These are phyloP conservation scores for Symphodus melops DNA, from an alignment of 2,113 vertebrate species.

Conservation along the genomic window DNA sequence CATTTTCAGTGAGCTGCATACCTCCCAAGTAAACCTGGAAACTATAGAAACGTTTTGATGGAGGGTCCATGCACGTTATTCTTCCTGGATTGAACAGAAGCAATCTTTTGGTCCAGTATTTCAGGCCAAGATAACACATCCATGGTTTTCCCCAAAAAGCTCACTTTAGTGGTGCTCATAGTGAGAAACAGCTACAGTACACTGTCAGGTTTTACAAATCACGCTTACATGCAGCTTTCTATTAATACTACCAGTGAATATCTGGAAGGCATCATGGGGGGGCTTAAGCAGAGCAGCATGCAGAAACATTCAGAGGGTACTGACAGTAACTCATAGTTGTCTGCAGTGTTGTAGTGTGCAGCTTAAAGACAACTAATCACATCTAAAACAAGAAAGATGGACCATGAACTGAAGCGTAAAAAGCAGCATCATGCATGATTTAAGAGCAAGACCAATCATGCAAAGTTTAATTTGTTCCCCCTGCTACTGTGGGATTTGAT, in stretches of 20 bases:
- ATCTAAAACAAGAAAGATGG: background rate
- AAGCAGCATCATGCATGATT: background rate
- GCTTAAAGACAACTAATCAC: background rate
- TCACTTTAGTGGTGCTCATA: too few species aligned
- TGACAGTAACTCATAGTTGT: slow-evolving; percentile 17
- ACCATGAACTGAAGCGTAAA: background rate
- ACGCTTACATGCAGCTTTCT: too few species aligned
- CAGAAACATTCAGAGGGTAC: background rate
- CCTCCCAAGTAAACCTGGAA: too few species aligned
- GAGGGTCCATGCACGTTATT: too few species aligned
- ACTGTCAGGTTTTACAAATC: too few species aligned
- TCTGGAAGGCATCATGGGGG: background rate
- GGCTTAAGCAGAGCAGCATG: background rate
- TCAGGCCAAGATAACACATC: too few species aligned
- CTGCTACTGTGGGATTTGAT: slow-evolving; percentile 11
- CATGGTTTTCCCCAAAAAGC: background rate
- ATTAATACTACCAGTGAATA: background rate
- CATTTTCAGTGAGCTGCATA: too few species aligned
- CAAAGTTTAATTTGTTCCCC: slow-evolving; percentile 14
- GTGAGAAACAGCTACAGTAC: too few species aligned
- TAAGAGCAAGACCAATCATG: slow-evolving; percentile 18
- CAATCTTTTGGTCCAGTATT: too few species aligned
- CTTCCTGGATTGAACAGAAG: too few species aligned
- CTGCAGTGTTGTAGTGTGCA: background rate
- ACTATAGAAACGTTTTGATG: too few species aligned